Percentiles rank a stretch among this genome's conserved stretches.
Evolutionary conservation across 2,113 vertebrate genomes (phyloP).

Genomic region (Phalacrocorax brasilianus): DNA sequence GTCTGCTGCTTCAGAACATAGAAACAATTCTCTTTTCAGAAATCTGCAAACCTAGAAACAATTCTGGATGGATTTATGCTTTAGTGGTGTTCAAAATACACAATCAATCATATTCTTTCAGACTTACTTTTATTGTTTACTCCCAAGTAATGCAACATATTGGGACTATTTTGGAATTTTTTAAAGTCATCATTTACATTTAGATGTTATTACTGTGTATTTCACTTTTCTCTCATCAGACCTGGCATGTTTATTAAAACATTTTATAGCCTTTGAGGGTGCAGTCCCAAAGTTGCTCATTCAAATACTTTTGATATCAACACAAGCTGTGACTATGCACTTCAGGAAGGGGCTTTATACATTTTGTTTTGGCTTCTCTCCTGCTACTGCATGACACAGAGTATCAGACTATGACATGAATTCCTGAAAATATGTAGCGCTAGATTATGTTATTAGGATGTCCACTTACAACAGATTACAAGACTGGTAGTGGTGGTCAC

Average conservation of each 20-base stretch:
- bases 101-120: not conserved
- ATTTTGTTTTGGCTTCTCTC: not conserved
- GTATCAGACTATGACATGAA: not conserved
- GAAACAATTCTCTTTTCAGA: not conserved
- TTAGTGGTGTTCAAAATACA: not conserved
- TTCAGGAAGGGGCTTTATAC: not conserved
- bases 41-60: not conserved
- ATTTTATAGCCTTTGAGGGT: not conserved
- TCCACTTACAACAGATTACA: not conserved
- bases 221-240: constrained; percentile 1
- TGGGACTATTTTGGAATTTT: not conserved
- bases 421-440: not conserved
- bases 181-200: not conserved
- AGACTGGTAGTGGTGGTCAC: not conserved
- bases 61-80: not conserved
- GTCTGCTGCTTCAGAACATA: not conserved
- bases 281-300: not conserved
- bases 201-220: not conserved
- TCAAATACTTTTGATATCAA: not conserved
- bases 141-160: not conserved
- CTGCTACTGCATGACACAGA: not conserved
- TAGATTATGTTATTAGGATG: not conserved
- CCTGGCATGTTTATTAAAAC: constrained; percentile 6
- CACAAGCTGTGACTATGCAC: not conserved
- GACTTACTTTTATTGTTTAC: not conserved